A percentile compares a stretch with the other conserved stretches of the same genome.
phyloP scores from a whole-genome alignment of 2,113 vertebrate genomes.

The Platysteira castanea region DNA sequence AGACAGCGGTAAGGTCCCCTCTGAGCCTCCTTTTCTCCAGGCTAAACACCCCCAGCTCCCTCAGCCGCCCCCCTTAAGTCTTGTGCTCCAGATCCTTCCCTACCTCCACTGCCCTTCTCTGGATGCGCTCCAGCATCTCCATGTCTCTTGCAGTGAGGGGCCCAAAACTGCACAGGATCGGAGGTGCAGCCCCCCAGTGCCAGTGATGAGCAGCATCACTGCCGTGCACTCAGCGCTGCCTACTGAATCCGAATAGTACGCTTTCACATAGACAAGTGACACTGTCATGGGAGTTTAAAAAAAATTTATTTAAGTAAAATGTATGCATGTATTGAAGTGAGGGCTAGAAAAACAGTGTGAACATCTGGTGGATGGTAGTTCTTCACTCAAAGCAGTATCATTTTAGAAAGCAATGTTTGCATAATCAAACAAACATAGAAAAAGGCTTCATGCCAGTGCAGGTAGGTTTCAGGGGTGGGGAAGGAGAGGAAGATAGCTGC shows the following conservation, averaged over 20 bases:
- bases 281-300: neutral
- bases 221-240: accelerated
- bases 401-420: no score
- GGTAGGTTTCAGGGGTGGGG: no score
- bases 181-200: neutral
- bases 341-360: neutral
- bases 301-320: neutral
- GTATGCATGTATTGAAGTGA: neutral
- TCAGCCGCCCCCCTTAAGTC: neutral
- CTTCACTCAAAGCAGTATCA: neutral
- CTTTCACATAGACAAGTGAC: neutral
- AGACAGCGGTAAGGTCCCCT: accelerated
- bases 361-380: neutral
- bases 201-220: neutral
- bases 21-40: no score
- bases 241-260: accelerated
- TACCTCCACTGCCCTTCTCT: neutral
- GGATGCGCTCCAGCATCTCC: neutral
- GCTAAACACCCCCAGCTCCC: neutral
- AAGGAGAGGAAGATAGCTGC: no score
- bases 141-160: neutral
- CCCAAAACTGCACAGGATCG: neutral
- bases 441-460: neutral
- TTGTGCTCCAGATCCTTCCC: neutral
- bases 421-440: neutral